Conservation (phyloP, 2,113 vertebrate genomes). For the Misgurnus mizolepis region DNA sequence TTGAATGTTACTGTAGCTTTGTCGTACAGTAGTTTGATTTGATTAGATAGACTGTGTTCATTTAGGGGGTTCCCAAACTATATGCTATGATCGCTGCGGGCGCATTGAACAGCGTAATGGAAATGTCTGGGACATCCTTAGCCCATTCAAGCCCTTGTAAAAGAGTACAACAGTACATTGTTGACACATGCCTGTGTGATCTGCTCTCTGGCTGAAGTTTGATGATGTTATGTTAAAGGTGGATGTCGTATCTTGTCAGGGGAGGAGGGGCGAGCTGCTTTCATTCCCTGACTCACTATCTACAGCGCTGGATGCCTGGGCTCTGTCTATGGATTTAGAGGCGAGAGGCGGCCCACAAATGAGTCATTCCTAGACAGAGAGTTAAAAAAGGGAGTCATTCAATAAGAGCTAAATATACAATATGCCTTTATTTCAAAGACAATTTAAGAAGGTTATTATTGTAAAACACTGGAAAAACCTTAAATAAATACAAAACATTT, state of each 20-base stretch:
- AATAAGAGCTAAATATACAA: neutral
- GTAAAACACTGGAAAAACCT: no score
- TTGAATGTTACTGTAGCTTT: neutral
- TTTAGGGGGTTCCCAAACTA: constrained; percentile 49
- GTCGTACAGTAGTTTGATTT: constrained; percentile 10
- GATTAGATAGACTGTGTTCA: neutral
- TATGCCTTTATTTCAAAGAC: neutral
- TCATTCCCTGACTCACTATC: constrained; percentile 33
- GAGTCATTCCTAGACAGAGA: neutral
- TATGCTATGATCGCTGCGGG: constrained; percentile 27
- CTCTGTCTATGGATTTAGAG: constrained; percentile 1
- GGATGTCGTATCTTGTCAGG: constrained; percentile 37
- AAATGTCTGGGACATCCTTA: constrained; percentile 50
- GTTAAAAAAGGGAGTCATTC: neutral
- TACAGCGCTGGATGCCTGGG: neutral
- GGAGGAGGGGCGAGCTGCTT: constrained; percentile 34
- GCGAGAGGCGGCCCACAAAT: neutral
- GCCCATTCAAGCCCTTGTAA: constrained; percentile 41
- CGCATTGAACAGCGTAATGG: constrained; percentile 42
- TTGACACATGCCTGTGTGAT: constrained; percentile 47
- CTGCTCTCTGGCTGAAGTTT: constrained; percentile 38
- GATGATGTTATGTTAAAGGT: constrained; percentile 39
- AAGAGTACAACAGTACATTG: constrained; percentile 46
- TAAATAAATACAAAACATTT: no score
- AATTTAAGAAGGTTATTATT: no score